Evolutionary conservation across 2,888 invertebrate genomes (phyloP).

Genomic region (Rhagonycha fulva): DNA sequence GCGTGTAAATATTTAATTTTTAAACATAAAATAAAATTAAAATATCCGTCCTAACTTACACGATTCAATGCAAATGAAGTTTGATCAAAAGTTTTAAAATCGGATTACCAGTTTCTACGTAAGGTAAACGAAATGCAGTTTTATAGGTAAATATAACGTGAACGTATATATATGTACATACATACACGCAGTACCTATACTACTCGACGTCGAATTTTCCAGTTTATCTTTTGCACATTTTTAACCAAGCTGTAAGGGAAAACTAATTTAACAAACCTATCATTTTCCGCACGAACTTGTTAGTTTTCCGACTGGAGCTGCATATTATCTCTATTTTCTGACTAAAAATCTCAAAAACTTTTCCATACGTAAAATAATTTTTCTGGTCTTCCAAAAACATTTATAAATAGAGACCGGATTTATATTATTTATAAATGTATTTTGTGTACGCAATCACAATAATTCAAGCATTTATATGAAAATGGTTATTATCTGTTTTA

Average conservation of each 20-base stretch:
- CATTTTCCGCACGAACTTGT: neutral
- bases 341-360: neutral
- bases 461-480: too few relatives aligned
- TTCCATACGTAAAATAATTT: neutral
- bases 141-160: neutral
- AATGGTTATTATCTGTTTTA: too few relatives aligned
- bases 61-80: neutral
- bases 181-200: neutral
- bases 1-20: neutral
- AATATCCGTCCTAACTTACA: neutral
- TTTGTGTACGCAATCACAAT: too few relatives aligned
- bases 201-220: neutral
- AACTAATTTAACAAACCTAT: neutral
- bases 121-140: neutral
- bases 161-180: neutral
- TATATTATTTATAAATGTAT: too few relatives aligned
- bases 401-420: too few relatives aligned
- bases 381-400: neutral
- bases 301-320: neutral
- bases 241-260: neutral
- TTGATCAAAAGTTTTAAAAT: neutral
- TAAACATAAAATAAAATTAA: neutral
- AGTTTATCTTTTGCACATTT: neutral
- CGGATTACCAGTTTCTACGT: neutral
- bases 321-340: neutral